Evolutionary conservation across 2,797 vertebrate genomes (phyloP).

Genomic region (Urosaurus nigricauda): DNA sequence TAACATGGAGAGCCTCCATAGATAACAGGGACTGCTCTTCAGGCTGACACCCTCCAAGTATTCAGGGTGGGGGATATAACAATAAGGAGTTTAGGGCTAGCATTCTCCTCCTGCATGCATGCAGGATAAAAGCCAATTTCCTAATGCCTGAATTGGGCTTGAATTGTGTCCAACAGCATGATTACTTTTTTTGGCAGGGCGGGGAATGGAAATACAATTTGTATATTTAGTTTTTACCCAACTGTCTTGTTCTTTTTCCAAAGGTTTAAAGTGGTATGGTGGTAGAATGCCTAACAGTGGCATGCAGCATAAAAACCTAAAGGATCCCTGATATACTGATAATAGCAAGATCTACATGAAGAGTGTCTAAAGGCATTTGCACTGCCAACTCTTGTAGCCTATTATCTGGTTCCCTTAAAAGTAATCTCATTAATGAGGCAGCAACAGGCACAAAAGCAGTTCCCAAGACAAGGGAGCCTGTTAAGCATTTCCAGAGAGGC

Average conservation of each 20-base stretch:
- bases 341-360: slow-evolving; percentile 6
- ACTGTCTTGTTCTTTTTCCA: background rate
- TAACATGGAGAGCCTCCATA: too few species aligned
- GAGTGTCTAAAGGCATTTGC: slow-evolving; percentile 29
- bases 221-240: slow-evolving; percentile 14
- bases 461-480: slow-evolving; percentile 66
- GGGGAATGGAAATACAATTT: slow-evolving; percentile 2
- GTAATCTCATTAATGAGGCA: slow-evolving; percentile 77
- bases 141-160: background rate
- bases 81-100: background rate
- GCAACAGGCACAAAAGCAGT: slow-evolving; percentile 63
- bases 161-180: background rate
- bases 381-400: slow-evolving; percentile 39
- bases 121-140: background rate
- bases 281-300: background rate
- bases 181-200: background rate
- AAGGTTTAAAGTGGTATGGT: slow-evolving; percentile 24
- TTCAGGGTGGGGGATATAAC: background rate
- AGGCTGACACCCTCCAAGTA: background rate
- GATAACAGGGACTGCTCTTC: background rate
- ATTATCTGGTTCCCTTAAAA: slow-evolving; percentile 83
- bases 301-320: slow-evolving; percentile 24
- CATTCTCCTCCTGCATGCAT: background rate
- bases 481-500: slow-evolving; percentile 75
- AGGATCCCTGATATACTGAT: background rate